phyloP scores from a whole-genome alignment of 2,888 invertebrate genomes.

The Gymnosoma rotundatum region DNA sequence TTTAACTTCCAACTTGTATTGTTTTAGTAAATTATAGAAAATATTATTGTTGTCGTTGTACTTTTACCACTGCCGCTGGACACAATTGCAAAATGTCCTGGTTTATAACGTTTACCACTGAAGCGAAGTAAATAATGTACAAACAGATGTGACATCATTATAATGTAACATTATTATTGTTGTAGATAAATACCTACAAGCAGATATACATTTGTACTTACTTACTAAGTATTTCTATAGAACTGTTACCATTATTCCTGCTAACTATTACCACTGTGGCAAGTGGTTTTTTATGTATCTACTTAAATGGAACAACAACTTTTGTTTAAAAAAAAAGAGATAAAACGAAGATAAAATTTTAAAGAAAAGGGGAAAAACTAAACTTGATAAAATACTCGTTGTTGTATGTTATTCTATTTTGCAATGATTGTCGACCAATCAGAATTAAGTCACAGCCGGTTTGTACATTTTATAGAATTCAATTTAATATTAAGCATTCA shows the following conservation, averaged over 20 bases:
- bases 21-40: slow-evolving; percentile 61
- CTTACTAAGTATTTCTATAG: not conserved
- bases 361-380: slow-evolving; percentile 20
- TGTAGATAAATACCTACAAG: slow-evolving; percentile 11
- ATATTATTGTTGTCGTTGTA: slow-evolving; percentile 42
- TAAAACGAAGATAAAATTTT: slow-evolving; percentile 22
- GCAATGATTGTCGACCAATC: slow-evolving; percentile 52
- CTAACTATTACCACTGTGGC: slow-evolving; percentile 33
- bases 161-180: slow-evolving; percentile 58
- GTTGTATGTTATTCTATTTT: not conserved
- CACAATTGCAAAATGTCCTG: slow-evolving; percentile 66
- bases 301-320: slow-evolving; percentile 42
- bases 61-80: slow-evolving; percentile 26
- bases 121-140: slow-evolving; percentile 65
- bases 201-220: not conserved
- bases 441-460: slow-evolving; percentile 45
- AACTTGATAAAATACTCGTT: not conserved
- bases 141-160: slow-evolving; percentile 68
- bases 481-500: slow-evolving; percentile 4
- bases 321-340: slow-evolving; percentile 21
- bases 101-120: slow-evolving; percentile 67
- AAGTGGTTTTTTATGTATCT: slow-evolving; percentile 29
- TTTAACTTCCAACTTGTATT: slow-evolving; percentile 49
- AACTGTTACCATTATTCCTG: slow-evolving; percentile 8
- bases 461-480: not conserved